Conservation (phyloP, 2,888 invertebrate genomes). For the Alsophila aescularia region DNA sequence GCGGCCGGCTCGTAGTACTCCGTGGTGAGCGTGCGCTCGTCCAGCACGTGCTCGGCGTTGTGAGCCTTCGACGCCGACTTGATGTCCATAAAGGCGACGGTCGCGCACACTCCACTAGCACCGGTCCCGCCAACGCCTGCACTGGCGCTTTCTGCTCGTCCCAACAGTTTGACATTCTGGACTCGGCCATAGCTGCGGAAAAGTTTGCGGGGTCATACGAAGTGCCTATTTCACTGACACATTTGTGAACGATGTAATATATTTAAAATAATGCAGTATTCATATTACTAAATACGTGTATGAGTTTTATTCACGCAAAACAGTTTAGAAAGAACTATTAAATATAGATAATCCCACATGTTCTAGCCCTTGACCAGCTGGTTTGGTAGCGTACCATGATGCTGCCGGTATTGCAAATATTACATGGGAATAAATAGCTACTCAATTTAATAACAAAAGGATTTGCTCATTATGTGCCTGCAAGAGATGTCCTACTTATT, state of each 20-base stretch:
- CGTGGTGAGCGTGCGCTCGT: slow-evolving; percentile 93
- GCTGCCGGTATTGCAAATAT: too few species aligned
- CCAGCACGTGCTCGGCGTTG: slow-evolving; percentile 94
- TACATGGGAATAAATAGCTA: too few species aligned
- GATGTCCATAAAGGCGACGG: slow-evolving; percentile 98
- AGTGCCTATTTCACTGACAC: not conserved
- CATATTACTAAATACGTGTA: too few species aligned
- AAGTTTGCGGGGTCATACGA: slow-evolving; percentile 29
- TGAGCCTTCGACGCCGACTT: slow-evolving; percentile 97
- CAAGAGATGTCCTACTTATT: too few species aligned
- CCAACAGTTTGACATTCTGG: slow-evolving; percentile 97
- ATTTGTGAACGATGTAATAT: not conserved
- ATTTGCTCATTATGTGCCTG: too few species aligned
- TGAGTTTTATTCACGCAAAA: too few species aligned
- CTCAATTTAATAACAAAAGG: too few species aligned
- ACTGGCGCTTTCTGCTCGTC: slow-evolving; percentile 84
- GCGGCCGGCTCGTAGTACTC: slow-evolving; percentile 95
- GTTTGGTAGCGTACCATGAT: too few species aligned
- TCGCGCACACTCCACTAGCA: slow-evolving; percentile 90
- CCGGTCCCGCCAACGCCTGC: slow-evolving; percentile 77
- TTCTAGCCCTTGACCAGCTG: too few species aligned
- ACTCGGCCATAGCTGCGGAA: slow-evolving; percentile 97
- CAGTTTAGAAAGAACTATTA: too few species aligned
- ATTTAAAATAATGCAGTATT: not conserved
- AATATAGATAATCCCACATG: too few species aligned